Base-by-base conservation (phyloP, 2,888 invertebrate species). In the Sepiola atlantica region DNA sequence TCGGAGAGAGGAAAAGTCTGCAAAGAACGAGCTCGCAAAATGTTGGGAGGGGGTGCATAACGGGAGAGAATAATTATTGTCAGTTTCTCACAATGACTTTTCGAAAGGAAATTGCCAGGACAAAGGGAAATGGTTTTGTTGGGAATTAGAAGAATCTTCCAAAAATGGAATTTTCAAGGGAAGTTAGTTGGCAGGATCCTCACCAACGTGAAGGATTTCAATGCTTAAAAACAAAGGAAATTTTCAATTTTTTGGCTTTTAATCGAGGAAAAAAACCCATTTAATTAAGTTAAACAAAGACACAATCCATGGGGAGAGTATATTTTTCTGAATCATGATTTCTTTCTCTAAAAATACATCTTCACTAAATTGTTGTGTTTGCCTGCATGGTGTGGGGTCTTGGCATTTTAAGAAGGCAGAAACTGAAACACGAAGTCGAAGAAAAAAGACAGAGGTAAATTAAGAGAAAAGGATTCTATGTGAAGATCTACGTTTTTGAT, bases 271-370 rank as follows among this genome's bases (percentile, higher is more conserved):
- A 6, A 45, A 45, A 45, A 45, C 45, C 45, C 14, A 24, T 77
- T 77, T 77, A 77, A 77, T 77, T 77, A 77, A 28, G 77, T 77
- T 77, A 77, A 77, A 77, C 77, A 77, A 77, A 77, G 77, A 77
- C 28, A 77, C 28, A 77, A 28, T 28, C 24, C 77, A 10, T 77
- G 14, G 77, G 77, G 77, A 28, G 28, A 77, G n/a, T 77, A 28
- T 77, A 77, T n/a, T 77, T 77, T 77, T n/a, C 77, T 77, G 77
- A 77, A 28, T 28, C 77, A 77, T 77, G 77, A 77, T 77, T 24
- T 12, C 28, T 24, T 24, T 10, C 28, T 77, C 10, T n/a, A 28
- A 4, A 77, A 77, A 77, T 77, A 77, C n/a, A 77, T 28, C 28
- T 77, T 77, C 77, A 77, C 77, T 77, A 77, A 28, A 24, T 45